A percentile compares a stretch with the other conserved stretches of the same genome.
phyloP scores from a whole-genome alignment of 2,113 vertebrate species.

The Lota lota region DNA sequence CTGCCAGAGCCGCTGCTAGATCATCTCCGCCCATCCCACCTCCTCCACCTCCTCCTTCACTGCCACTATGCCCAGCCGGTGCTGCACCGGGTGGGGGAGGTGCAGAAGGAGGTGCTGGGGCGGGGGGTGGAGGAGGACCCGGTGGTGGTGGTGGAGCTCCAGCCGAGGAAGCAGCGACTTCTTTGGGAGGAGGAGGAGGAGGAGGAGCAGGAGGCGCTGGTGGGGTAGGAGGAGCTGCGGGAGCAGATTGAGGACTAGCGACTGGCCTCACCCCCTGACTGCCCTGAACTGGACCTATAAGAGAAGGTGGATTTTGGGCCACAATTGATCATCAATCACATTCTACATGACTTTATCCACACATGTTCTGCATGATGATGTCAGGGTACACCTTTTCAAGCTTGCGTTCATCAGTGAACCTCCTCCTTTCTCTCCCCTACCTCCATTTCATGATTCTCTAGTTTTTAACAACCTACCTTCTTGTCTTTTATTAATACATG shows the following conservation, averaged over 20 bases:
- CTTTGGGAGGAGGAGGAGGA: slow-evolving; percentile 11
- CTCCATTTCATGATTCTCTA: no score
- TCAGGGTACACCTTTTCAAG: no score
- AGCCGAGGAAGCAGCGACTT: slow-evolving; percentile 10
- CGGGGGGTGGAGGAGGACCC: slow-evolving; percentile 39
- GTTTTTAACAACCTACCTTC: no score
- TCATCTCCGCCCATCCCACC: slow-evolving; percentile 38
- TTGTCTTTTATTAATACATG: no score
- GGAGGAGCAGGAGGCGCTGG: slow-evolving; percentile 18
- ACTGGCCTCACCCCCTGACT: slow-evolving; percentile 36
- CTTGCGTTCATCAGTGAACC: no score
- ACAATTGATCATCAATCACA: no score
- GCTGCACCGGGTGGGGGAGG: slow-evolving; percentile 39
- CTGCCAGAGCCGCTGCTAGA: slow-evolving; percentile 75
- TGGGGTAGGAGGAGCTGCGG: slow-evolving; percentile 24
- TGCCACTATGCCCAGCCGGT: slow-evolving; percentile 17
- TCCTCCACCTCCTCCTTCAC: slow-evolving; percentile 29
- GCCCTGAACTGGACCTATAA: neutral
- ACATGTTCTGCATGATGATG: no score
- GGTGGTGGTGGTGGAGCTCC: slow-evolving; percentile 4
- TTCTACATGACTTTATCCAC: no score
- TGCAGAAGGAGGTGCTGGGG: slow-evolving; percentile 51
- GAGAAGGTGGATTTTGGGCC: no score
- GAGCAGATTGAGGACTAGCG: slow-evolving; percentile 1
- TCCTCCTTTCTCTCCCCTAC: no score